phyloP scores from a whole-genome alignment of 2,113 vertebrate genomes.

The Tragelaphus imberbis region DNA sequence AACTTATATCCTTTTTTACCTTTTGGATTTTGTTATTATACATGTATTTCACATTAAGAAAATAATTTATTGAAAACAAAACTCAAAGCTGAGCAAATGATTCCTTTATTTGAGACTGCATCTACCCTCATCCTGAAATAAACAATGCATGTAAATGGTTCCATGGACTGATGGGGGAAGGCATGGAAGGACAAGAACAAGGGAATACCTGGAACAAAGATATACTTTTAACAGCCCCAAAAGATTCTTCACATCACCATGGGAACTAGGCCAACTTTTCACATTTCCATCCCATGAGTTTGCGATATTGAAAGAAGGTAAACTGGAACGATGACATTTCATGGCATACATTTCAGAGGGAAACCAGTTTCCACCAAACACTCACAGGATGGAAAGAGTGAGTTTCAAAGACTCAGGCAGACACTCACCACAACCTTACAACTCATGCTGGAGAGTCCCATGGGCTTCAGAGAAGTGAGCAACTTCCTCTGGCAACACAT shows the following conservation, averaged over 20 bases:
- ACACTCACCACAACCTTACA: neutral
- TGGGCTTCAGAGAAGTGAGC: neutral
- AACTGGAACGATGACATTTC: neutral
- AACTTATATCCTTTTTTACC: neutral
- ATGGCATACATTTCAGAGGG: neutral
- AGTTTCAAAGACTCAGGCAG: neutral
- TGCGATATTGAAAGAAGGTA: neutral
- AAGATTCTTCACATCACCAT: neutral
- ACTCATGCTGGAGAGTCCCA: neutral
- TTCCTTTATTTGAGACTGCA: neutral
- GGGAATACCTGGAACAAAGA: neutral
- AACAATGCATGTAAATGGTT: neutral
- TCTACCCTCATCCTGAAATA: neutral
- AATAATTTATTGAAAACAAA: neutral
- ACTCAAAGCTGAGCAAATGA: neutral
- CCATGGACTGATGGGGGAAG: neutral
- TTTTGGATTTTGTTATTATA: neutral
- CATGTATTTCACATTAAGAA: neutral
- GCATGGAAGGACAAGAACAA: neutral
- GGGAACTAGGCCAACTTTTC: neutral
- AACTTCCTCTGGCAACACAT: neutral
- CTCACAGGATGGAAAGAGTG: neutral
- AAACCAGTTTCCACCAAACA: neutral
- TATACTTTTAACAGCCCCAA: neutral
- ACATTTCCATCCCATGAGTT: neutral